These are phyloP conservation scores for Cephus rjabovi DNA, from an alignment of 2,888 invertebrate species.

Conservation along the genomic window DNA sequence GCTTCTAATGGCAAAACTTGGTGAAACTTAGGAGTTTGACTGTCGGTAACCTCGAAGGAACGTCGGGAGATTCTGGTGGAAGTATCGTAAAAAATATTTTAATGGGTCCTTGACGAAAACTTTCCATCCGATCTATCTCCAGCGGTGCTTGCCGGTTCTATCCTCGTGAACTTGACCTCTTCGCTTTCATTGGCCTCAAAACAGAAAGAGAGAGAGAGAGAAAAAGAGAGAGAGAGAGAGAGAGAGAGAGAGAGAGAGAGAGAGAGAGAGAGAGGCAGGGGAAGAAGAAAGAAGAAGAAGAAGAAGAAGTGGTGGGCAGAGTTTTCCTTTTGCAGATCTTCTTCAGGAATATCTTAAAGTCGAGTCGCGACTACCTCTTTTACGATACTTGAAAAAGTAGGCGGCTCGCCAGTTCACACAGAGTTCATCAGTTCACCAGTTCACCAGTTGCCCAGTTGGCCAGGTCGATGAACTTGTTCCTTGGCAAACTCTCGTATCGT, in stretches of 20 bases:
- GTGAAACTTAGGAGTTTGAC: conserved; percentile 57
- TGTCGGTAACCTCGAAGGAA: conserved; percentile 49
- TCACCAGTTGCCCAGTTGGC: neutral
- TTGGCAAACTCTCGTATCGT: neutral
- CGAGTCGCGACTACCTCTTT: neutral
- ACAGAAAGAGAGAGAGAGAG: neutral
- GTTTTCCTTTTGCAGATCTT: neutral
- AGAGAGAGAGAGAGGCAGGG: neutral
- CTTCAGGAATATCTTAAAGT: neutral
- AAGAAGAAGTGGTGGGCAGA: neutral
- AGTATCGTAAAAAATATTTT: conserved; percentile 27
- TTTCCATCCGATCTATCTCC: conserved; percentile 40
- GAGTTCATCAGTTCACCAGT: neutral
- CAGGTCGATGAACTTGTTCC: neutral
- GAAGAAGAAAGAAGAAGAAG: neutral
- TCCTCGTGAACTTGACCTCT: conserved; percentile 40
- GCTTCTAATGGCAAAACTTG: conserved; percentile 64
- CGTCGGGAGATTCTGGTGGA: conserved; percentile 26
- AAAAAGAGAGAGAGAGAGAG: too few species aligned
- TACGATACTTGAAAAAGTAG: neutral
- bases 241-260: too few species aligned
- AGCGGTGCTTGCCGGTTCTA: conserved; percentile 22
- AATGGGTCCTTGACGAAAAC: conserved; percentile 36
- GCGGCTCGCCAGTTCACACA: neutral
- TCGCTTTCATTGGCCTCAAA: neutral